Evolutionary conservation across 2,797 vertebrate genomes (phyloP).

Genomic region (Cyprinodon diabolis): DNA sequence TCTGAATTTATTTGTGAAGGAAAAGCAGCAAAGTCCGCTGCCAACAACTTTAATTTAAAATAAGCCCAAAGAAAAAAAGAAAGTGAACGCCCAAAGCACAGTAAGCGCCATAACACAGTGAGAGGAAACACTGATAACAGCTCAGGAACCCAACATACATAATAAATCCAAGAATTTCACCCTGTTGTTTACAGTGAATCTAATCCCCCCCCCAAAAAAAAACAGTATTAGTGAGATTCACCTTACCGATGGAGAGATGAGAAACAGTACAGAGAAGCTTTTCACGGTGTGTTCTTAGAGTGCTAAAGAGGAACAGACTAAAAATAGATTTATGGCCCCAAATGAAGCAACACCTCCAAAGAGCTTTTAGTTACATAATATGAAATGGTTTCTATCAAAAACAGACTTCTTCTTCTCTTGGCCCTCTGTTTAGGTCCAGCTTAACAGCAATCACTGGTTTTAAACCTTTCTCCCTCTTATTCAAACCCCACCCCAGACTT

Average conservation of each 20-base stretch:
- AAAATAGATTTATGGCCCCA: slow-evolving; percentile 38
- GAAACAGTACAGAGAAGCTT: slow-evolving; percentile 14
- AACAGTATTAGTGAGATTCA: slow-evolving; percentile 22
- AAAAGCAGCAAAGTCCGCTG: slow-evolving; percentile 39
- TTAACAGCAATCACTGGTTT: slow-evolving; percentile 68
- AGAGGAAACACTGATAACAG: slow-evolving; percentile 34
- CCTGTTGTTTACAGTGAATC: slow-evolving; percentile 36
- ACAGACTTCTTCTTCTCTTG: slow-evolving; percentile 6
- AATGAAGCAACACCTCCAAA: slow-evolving; percentile 44
- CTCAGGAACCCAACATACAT: slow-evolving; percentile 33
- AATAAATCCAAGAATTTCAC: slow-evolving; percentile 32
- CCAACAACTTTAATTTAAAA: slow-evolving; percentile 41
- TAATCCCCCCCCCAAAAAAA: neutral
- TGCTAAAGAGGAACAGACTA: slow-evolving; percentile 22
- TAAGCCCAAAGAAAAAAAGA: neutral
- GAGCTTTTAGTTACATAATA: slow-evolving; percentile 25
- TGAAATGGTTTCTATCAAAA: slow-evolving; percentile 16
- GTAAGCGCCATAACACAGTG: slow-evolving; percentile 21
- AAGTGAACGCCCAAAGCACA: slow-evolving; percentile 42
- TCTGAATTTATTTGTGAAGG: slow-evolving; percentile 47
- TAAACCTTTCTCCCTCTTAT: slow-evolving; percentile 51
- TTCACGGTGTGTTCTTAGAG: slow-evolving; percentile 18
- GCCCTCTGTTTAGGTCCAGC: slow-evolving; percentile 15
- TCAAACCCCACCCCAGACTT: slow-evolving; percentile 42
- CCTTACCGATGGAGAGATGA: slow-evolving; percentile 57